Percentiles rank a stretch among this genome's conserved stretches.
These are phyloP conservation scores for Aeoliscus strigatus DNA, from an alignment of 2,797 vertebrate species.

Conservation along the genomic window DNA sequence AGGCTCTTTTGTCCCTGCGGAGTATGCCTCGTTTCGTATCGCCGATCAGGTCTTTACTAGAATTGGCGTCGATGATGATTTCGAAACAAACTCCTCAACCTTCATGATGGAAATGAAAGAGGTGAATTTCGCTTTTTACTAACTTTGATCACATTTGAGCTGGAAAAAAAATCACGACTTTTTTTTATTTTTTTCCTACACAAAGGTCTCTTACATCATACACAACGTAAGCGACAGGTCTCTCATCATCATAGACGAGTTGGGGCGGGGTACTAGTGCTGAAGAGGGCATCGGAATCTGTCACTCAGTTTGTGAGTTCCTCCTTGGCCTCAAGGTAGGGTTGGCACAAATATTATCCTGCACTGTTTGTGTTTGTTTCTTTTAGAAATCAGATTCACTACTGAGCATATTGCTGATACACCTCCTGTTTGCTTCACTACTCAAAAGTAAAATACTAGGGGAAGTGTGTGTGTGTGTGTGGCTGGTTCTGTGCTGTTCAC, in stretches of 20 bases:
- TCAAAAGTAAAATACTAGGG: constrained; percentile 5
- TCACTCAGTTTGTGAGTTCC: constrained; percentile 90
- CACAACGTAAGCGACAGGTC: constrained; percentile 91
- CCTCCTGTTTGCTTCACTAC: constrained; percentile 20
- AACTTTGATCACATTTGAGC: constrained; percentile 1
- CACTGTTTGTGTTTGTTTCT: constrained; percentile 15
- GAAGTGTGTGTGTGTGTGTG: not conserved
- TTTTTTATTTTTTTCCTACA: no score
- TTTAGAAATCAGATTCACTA: no score
- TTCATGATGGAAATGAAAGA: constrained; percentile 99
- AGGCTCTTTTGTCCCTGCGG: constrained; percentile 94
- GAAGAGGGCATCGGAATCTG: constrained; percentile 97
- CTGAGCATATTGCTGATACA: no score
- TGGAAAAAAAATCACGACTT: not conserved
- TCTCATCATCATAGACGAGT: constrained; percentile 93
- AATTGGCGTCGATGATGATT: constrained; percentile 96
- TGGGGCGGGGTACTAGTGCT: constrained; percentile 93
- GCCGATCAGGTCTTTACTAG: constrained; percentile 95
- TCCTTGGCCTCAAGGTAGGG: constrained; percentile 89
- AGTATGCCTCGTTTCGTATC: constrained; percentile 89
- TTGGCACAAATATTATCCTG: not conserved
- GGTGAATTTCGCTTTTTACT: constrained; percentile 60
- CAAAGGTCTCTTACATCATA: constrained; percentile 91
- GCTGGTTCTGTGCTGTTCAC: constrained; percentile 19
- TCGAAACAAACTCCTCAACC: constrained; percentile 95